Evolutionary conservation across 2,797 vertebrate genomes (phyloP).

Genomic region (Acanthurus leucopareius): DNA sequence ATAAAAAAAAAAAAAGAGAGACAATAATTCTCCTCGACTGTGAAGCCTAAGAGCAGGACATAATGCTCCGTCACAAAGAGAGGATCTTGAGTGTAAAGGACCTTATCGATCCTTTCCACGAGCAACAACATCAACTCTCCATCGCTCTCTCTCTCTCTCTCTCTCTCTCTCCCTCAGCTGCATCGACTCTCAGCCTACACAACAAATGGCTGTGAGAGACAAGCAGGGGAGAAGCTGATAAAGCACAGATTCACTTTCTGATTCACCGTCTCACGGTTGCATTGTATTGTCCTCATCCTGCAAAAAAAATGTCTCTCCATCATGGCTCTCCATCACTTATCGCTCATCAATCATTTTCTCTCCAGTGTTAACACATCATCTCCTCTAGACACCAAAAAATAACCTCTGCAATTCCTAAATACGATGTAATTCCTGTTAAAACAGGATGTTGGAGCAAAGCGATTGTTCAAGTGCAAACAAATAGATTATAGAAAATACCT

Average conservation of each 20-base stretch:
- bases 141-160: slow-evolving; percentile 29
- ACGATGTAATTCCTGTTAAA: neutral
- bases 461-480: neutral
- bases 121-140: slow-evolving; percentile 48
- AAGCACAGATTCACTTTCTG: slow-evolving; percentile 24
- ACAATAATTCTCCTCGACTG: slow-evolving; percentile 17
- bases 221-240: slow-evolving; percentile 23
- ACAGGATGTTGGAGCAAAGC: neutral
- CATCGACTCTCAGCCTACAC: slow-evolving; percentile 51
- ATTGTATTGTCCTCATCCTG: slow-evolving; percentile 3
- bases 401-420: neutral
- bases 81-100: slow-evolving; percentile 62
- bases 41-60: slow-evolving; percentile 30
- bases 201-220: slow-evolving; percentile 61
- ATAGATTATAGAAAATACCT: too few species aligned
- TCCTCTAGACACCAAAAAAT: neutral
- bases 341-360: neutral
- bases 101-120: slow-evolving; percentile 64
- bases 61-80: slow-evolving; percentile 63
- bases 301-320: neutral
- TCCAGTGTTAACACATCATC: neutral
- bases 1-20: slow-evolving; percentile 6
- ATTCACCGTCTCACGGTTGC: slow-evolving; percentile 44
- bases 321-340: neutral
- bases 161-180: slow-evolving; percentile 9